These are phyloP conservation scores for Anthoptus insignis DNA, from an alignment of 2,888 invertebrate genomes.

Conservation along the genomic window DNA sequence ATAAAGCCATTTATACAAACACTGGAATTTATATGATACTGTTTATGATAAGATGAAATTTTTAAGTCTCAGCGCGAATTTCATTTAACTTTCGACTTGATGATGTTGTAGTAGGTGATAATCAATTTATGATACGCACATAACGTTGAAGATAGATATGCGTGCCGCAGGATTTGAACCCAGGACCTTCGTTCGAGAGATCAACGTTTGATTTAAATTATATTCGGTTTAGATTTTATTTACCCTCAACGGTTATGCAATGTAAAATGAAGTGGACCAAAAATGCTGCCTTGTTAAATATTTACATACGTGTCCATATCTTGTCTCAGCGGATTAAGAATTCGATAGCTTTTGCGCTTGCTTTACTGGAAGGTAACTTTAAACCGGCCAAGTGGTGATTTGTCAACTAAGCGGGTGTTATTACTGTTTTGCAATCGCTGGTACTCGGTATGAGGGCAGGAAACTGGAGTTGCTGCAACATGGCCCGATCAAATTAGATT, in stretches of 20 bases:
- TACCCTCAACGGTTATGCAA: neutral
- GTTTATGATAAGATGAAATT: neutral
- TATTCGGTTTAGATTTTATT: too few relatives aligned
- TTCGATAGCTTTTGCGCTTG: constrained; percentile 31
- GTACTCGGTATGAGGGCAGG: constrained; percentile 25
- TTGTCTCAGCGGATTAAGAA: constrained; percentile 29
- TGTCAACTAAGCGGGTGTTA: constrained; percentile 59
- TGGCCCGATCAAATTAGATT: constrained; percentile 28
- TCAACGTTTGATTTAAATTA: too few relatives aligned
- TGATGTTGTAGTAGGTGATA: too few relatives aligned
- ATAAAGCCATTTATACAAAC: neutral
- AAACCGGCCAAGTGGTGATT: constrained; percentile 57
- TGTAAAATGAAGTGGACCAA: constrained; percentile 15
- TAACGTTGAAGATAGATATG: too few relatives aligned
- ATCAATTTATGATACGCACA: too few relatives aligned
- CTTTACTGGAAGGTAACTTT: constrained; percentile 50
- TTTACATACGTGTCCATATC: constrained; percentile 19
- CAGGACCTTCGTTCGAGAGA: too few relatives aligned
- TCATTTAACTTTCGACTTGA: too few relatives aligned
- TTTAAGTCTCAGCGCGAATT: too few relatives aligned
- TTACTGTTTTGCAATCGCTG: constrained; percentile 50
- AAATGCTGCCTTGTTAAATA: constrained; percentile 7
- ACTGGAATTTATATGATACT: neutral
- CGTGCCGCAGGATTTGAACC: too few relatives aligned
- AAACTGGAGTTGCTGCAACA: constrained; percentile 28